Base-by-base conservation (phyloP, 1,140 invertebrate genomes). In the Idris sp. region DNA sequence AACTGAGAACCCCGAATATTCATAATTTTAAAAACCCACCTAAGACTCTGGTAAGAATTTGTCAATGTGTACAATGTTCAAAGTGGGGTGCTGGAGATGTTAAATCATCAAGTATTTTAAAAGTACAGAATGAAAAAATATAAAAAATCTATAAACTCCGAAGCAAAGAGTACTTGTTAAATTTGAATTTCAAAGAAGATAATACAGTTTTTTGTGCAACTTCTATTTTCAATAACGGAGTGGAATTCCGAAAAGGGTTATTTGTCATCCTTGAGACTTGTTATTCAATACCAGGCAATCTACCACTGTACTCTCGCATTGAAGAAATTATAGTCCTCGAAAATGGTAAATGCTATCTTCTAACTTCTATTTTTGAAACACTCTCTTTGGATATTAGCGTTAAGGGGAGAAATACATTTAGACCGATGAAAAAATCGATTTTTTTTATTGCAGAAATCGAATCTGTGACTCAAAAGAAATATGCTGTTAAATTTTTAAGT, bases 191-290 rank as follows among this genome's bases (percentile, higher is more conserved):
- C 38, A 9, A 15, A 22, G 58, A 46, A 15, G 33, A 53, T 26
- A 53, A 77, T 51, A 7, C 15, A 36, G 53, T 74, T 36, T 48
- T 51, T 56, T 14, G 3, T 54, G 14, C 44, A n/a, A 59, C 40
- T 18, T 62, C 49, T 2, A 19, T 74, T n/a, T 31, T 25, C 0
- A 13, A 53, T 5, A 67, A 77, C 46, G 71, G 69, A 18, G 25
- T 49, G 15, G 74, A 76, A 54, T 72, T 41, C 43, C 44, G 64
- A 5, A 33, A 51, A 22, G 31, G 59, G 14, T 69, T 74, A 33
- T 77, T 46, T 41, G 26, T 77, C n/a, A 0, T 53, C 15, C 8
- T 69, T 8, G 18, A 73, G 33, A 49, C 22, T 1, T 11, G 33
- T 38, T 13, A 16, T 0, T 30, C 35, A 35, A 35, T 28, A 54